Conservation (phyloP, 2,113 vertebrate genomes). For the Prionailurus bengalensis region DNA sequence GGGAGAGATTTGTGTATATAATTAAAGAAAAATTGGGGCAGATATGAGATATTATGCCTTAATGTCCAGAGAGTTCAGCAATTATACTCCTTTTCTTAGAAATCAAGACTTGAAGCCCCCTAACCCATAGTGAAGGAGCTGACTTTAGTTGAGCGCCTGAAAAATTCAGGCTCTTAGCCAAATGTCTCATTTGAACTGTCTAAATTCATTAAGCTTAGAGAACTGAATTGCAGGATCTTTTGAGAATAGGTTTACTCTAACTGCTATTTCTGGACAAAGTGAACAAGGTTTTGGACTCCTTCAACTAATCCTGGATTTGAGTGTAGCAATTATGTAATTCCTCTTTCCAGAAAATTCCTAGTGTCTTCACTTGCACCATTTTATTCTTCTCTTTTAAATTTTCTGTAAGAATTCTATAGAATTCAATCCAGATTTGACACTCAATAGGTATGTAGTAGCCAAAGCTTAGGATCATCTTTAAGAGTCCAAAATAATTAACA, state of each 20-base stretch:
- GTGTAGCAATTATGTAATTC: background rate
- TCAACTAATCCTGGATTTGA: background rate
- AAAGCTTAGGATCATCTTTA: background rate
- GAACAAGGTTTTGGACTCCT: background rate
- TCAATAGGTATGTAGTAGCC: background rate
- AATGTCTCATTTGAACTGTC: slow-evolving; percentile 61
- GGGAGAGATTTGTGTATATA: slow-evolving; percentile 43
- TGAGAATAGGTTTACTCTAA: slow-evolving; percentile 2
- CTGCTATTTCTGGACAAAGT: slow-evolving; percentile 7
- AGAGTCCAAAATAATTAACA: background rate
- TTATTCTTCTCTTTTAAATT: background rate
- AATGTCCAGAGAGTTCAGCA: slow-evolving; percentile 37
- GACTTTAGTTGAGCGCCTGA: slow-evolving; percentile 14
- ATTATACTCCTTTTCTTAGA: slow-evolving; percentile 47
- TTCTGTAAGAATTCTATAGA: background rate
- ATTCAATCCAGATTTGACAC: background rate
- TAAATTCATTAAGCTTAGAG: slow-evolving; percentile 65
- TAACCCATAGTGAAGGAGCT: background rate
- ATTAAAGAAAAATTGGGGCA: background rate
- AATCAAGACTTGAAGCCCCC: background rate
- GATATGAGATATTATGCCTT: background rate
- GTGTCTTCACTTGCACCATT: background rate
- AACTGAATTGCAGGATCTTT: slow-evolving; percentile 38
- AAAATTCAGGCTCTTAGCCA: slow-evolving; percentile 36
- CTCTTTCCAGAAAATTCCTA: background rate